A percentile compares a stretch with the other conserved stretches of the same genome.
Conservation (phyloP, 2,113 vertebrate species). For the Sclerurus mexicanus region DNA sequence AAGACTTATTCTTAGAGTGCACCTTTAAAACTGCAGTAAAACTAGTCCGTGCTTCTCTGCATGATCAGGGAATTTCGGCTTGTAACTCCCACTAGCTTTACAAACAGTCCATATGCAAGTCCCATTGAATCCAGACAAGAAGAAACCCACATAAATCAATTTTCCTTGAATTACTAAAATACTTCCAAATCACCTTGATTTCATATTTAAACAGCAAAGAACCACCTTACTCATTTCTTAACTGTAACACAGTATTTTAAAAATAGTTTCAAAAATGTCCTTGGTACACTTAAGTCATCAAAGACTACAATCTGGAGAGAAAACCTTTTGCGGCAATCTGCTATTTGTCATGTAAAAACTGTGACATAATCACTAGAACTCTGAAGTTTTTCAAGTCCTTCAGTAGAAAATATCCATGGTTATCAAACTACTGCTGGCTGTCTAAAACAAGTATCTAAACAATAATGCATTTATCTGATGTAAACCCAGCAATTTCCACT, state of each 20-base stretch:
- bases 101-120: neutral
- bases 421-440: neutral
- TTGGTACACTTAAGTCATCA: neutral
- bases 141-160: neutral
- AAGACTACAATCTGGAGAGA: neutral
- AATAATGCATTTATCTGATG: neutral
- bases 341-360: neutral
- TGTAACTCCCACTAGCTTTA: neutral
- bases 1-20: neutral
- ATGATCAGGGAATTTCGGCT: neutral
- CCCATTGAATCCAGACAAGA: neutral
- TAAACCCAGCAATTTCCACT: neutral
- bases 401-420: neutral
- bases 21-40: neutral
- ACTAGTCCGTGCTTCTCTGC: neutral
- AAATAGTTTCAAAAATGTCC: neutral
- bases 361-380: neutral
- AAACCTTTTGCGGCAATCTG: neutral
- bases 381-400: constrained; percentile 58
- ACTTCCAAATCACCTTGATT: neutral
- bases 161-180: neutral
- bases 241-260: neutral
- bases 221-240: neutral
- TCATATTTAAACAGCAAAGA: neutral
- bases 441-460: neutral